phyloP scores from a whole-genome alignment of 2,888 invertebrate genomes.

The Malacosoma neustria region DNA sequence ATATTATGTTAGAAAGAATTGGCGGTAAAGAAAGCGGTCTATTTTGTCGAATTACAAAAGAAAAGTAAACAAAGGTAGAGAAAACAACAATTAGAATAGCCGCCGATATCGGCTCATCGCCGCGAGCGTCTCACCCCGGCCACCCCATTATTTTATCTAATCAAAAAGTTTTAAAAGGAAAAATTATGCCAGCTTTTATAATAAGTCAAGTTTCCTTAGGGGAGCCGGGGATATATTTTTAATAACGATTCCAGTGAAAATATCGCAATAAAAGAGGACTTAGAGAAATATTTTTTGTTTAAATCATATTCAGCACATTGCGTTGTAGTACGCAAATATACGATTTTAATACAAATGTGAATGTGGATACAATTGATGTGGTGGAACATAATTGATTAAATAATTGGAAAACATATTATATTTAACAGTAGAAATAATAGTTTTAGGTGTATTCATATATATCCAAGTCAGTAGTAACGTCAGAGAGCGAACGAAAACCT shows the following conservation, averaged over 20 bases:
- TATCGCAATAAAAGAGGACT: slow-evolving; percentile 12
- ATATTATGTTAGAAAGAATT: background rate
- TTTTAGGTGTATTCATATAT: no score
- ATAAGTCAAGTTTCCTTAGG: slow-evolving; percentile 73
- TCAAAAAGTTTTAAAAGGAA: slow-evolving; percentile 77
- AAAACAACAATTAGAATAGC: slow-evolving; percentile 73
- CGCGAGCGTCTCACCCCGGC: slow-evolving; percentile 50
- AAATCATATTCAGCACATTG: background rate
- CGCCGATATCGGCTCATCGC: slow-evolving; percentile 65
- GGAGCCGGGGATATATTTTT: slow-evolving; percentile 68
- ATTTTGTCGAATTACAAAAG: slow-evolving; percentile 46
- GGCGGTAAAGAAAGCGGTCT: slow-evolving; percentile 25
- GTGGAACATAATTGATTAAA: no score
- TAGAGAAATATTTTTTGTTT: background rate
- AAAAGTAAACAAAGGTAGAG: slow-evolving; percentile 54
- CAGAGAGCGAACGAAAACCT: no score
- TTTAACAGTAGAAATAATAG: no score
- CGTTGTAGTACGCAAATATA: no score
- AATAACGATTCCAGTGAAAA: slow-evolving; percentile 66
- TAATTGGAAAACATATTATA: no score
- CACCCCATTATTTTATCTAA: slow-evolving; percentile 76
- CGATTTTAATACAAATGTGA: no score
- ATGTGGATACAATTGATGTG: no score
- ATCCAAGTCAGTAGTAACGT: no score
- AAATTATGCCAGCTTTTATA: slow-evolving; percentile 75